Percentiles rank a stretch among this genome's conserved stretches.
Conservation (phyloP, 2,888 invertebrate species). For the Stenichneumon culpator region DNA sequence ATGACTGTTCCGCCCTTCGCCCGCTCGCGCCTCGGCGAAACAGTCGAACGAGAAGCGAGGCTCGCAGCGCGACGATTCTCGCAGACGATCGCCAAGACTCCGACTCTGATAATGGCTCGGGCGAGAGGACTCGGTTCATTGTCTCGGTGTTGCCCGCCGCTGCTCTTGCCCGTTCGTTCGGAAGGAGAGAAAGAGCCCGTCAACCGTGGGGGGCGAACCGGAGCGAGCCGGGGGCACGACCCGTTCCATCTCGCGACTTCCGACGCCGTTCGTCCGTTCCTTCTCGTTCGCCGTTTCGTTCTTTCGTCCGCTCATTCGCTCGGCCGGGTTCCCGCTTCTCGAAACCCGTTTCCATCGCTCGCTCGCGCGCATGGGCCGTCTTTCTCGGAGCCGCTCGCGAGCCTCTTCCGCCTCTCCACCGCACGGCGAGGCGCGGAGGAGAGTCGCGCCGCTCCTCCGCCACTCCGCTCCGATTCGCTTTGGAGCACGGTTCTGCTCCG, state of each 20-base stretch:
- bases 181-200: slow-evolving; percentile 48
- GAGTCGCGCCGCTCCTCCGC: slow-evolving; percentile 26
- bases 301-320: slow-evolving; percentile 31
- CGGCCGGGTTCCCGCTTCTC: slow-evolving; percentile 44
- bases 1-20: too few species aligned
- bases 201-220: slow-evolving; percentile 30
- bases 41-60: slow-evolving; percentile 16
- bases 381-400: background rate
- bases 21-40: slow-evolving; percentile 22
- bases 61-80: slow-evolving; percentile 14
- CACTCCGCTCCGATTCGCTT: slow-evolving; percentile 40
- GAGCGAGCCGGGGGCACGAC: slow-evolving; percentile 64
- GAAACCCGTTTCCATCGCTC: slow-evolving; percentile 61
- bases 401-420: slow-evolving; percentile 4
- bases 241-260: slow-evolving; percentile 67
- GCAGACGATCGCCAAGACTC: slow-evolving; percentile 47
- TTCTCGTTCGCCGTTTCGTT: slow-evolving; percentile 30
- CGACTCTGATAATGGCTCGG: slow-evolving; percentile 57
- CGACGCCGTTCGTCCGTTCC: slow-evolving; percentile 47
- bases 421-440: background rate
- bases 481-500: slow-evolving; percentile 40
- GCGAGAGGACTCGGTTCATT: slow-evolving; percentile 68
- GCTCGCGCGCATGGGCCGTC: slow-evolving; percentile 59
- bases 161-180: slow-evolving; percentile 49
- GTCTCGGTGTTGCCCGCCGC: slow-evolving; percentile 59